A percentile compares a stretch with the other conserved stretches of the same genome.
These are phyloP conservation scores for Agriopis aurantiaria DNA, from an alignment of 2,888 invertebrate genomes.

Conservation along the genomic window DNA sequence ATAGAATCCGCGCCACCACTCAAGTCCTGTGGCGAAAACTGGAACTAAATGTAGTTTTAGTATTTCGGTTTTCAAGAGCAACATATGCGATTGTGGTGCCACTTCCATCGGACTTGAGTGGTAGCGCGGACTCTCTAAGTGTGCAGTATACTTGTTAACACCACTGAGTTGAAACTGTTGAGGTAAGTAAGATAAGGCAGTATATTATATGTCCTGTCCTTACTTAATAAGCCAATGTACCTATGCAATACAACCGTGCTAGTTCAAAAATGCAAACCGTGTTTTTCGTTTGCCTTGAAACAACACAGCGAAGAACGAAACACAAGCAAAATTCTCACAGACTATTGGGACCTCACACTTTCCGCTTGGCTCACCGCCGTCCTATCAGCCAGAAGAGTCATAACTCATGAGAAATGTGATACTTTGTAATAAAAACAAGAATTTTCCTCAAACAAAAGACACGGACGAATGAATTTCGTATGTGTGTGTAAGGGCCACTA, in stretches of 20 bases:
- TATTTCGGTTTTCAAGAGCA: too few species aligned
- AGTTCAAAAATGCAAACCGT: background rate
- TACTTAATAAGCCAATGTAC: background rate
- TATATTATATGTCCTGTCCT: background rate
- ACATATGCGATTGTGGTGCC: too few species aligned
- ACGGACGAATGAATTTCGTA: slow-evolving; percentile 50
- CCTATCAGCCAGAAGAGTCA: slow-evolving; percentile 39
- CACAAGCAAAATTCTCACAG: slow-evolving; percentile 1
- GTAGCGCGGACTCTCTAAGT: too few species aligned
- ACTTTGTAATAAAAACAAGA: slow-evolving; percentile 43
- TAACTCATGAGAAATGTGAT: slow-evolving; percentile 46
- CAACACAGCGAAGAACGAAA: background rate
- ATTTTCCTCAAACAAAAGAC: slow-evolving; percentile 54
- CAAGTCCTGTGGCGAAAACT: too few species aligned
- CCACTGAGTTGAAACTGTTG: too few species aligned
- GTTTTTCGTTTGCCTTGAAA: slow-evolving; percentile 1
- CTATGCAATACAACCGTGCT: background rate
- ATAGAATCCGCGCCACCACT: too few species aligned
- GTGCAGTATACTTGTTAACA: too few species aligned
- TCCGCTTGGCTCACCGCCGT: slow-evolving; percentile 36
- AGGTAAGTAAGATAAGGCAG: too few species aligned
- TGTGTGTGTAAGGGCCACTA: slow-evolving; percentile 52
- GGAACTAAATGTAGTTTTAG: too few species aligned
- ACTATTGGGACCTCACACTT: slow-evolving; percentile 26
- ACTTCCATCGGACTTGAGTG: too few species aligned